A percentile compares a stretch with the other conserved stretches of the same genome.
These are phyloP conservation scores for Aphelocoma californica DNA, from an alignment of 2,797 vertebrate species.

Conservation along the genomic window DNA sequence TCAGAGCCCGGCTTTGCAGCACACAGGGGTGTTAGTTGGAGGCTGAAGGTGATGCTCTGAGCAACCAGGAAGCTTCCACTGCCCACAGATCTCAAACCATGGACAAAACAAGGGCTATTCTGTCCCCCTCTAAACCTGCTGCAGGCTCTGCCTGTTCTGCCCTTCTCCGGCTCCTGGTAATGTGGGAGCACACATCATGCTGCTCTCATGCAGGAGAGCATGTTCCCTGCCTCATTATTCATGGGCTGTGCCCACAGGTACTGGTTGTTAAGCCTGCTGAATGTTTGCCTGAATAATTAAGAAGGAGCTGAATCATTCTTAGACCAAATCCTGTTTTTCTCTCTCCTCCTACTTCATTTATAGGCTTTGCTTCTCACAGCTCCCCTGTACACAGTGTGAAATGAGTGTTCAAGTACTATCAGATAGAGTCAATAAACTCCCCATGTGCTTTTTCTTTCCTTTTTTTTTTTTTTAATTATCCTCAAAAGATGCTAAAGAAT, in stretches of 20 bases:
- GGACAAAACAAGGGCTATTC: neutral
- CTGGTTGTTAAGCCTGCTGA: conserved; percentile 13
- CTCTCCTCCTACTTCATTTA: conserved; percentile 21
- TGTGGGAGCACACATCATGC: neutral
- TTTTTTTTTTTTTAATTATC: neutral
- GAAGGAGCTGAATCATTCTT: conserved; percentile 66
- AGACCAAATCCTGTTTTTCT: conserved; percentile 23
- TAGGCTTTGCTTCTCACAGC: neutral
- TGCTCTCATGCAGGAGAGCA: neutral
- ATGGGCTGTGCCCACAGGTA: conserved; percentile 31
- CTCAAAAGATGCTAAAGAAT: neutral
- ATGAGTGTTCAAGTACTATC: neutral
- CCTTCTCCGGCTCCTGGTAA: fast-evolving
- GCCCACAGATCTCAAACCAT: neutral
- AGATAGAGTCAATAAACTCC: neutral
- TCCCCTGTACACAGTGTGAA: neutral
- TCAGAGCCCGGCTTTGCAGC: neutral
- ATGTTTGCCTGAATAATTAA: conserved; percentile 58
- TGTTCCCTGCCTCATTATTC: conserved; percentile 39
- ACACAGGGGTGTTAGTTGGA: fast-evolving
- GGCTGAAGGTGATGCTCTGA: neutral
- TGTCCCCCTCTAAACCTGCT: neutral
- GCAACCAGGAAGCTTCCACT: neutral
- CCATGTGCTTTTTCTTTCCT: neutral
- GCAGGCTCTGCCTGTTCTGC: neutral